These are phyloP conservation scores for Emydocephalus ijimae DNA, from an alignment of 2,113 vertebrate species.

Conservation along the genomic window DNA sequence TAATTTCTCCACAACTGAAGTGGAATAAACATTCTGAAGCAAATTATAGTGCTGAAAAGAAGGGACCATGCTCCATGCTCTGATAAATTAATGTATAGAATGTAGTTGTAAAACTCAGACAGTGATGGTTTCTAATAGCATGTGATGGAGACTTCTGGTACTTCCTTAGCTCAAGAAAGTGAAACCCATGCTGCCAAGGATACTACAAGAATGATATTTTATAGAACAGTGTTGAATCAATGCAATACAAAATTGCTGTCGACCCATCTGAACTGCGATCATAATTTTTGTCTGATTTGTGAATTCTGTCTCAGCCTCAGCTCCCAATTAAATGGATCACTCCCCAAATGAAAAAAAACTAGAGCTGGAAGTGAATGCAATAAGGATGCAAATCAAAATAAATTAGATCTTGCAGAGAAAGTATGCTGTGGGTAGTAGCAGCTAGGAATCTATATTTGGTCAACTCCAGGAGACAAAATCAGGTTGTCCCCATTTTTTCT, in stretches of 20 bases:
- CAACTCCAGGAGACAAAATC: neutral
- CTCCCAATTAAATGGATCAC: neutral
- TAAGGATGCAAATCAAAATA: neutral
- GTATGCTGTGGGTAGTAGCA: neutral
- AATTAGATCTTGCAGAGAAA: neutral
- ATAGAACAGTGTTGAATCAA: neutral
- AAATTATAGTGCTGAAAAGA: constrained; percentile 3
- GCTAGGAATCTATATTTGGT: neutral
- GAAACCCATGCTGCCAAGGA: neutral
- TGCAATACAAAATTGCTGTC: neutral
- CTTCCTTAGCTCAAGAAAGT: neutral
- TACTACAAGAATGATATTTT: neutral
- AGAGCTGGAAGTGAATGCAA: neutral
- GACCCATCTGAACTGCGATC: neutral
- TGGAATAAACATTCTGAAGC: neutral
- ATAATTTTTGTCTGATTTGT: neutral
- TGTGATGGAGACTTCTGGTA: neutral
- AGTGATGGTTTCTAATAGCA: neutral
- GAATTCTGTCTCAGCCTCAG: neutral
- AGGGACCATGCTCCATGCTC: neutral
- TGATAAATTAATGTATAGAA: neutral
- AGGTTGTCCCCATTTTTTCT: neutral
- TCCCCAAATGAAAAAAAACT: neutral
- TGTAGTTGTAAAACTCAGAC: neutral
- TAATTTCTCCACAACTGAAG: neutral